Base-by-base conservation (phyloP, 2,888 invertebrate species). In the Lepidocyrtoides sp. region DNA sequence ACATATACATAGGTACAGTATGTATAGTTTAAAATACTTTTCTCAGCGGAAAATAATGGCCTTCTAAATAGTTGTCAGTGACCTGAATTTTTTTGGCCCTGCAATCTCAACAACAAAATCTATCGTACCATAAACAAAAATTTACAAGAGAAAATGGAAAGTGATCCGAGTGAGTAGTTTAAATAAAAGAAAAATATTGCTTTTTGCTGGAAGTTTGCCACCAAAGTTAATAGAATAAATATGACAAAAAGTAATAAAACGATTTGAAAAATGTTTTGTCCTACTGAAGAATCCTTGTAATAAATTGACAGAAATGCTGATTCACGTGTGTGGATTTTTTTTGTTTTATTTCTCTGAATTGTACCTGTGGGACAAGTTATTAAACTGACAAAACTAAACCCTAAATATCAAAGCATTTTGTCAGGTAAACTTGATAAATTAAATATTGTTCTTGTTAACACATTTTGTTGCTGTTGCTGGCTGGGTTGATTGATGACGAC, bases 181-280 rank as follows among this genome's bases (percentile, higher is more conserved):
- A 60, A n/a, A 3, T 14, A 48, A 36, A 20, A 26, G 26, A 20
- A 41, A 17, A 44, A 75, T 0, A 26, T 48, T 44, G 26, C 41
- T 75, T 75, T 44, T 54, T 32, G 57, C 79, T 79, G 79, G 79
- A 79, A 79, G 29, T 12, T 1, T 51, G 79, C 79, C 79, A 79
- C 17, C 32, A 79, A 79, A 79, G 26, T 23, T 3, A 14, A 0
- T 17, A 10, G 26, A 44, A 1, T n/a, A n/a, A n/a, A n/a, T n/a
- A 12, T 48, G 14, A 48, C 12, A 72, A 26, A n/a, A n/a, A 72
- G 60, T 72, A 72, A 66, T 32, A 66, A 66, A 66, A 66, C 29
- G 66, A 32, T 5, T 63, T 63, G 26, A 29, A 63, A 63, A 63
- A 63, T 29, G 48, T 8, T 12, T 48, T 48, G 48, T 14, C 12